Conservation (phyloP, 2,797 vertebrate species). For the Pantherophis vulpinus region DNA sequence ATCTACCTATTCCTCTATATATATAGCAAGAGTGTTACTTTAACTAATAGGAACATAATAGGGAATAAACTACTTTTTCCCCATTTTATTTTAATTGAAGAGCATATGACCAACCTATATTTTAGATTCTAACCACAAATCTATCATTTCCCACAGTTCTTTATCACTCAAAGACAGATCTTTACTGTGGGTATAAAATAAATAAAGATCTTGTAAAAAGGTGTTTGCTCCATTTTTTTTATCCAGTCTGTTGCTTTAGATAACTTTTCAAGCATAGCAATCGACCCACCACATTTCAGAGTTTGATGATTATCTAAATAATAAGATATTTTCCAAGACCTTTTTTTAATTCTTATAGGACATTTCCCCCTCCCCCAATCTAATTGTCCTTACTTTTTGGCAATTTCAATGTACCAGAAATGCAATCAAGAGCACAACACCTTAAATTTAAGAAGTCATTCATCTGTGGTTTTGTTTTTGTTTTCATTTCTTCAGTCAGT, state of each 20-base stretch:
- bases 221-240: neutral
- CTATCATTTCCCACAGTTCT: neutral
- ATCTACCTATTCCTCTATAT: too few species aligned
- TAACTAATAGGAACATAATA: neutral
- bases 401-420: constrained; percentile 11
- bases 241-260: neutral
- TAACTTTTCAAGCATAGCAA: neutral
- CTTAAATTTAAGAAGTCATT: constrained; percentile 29
- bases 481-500: constrained; percentile 18
- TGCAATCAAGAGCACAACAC: neutral
- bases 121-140: neutral
- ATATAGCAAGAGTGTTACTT: neutral
- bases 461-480: neutral
- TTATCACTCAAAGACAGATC: neutral
- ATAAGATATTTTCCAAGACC: neutral
- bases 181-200: neutral
- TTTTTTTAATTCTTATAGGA: neutral
- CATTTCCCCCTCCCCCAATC: neutral
- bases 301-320: neutral
- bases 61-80: neutral
- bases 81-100: neutral
- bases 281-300: neutral
- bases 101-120: neutral
- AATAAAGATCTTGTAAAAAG: neutral
- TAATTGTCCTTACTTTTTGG: neutral